phyloP scores from a whole-genome alignment of 1,140 invertebrate genomes.

The Probaryconus sp. region DNA sequence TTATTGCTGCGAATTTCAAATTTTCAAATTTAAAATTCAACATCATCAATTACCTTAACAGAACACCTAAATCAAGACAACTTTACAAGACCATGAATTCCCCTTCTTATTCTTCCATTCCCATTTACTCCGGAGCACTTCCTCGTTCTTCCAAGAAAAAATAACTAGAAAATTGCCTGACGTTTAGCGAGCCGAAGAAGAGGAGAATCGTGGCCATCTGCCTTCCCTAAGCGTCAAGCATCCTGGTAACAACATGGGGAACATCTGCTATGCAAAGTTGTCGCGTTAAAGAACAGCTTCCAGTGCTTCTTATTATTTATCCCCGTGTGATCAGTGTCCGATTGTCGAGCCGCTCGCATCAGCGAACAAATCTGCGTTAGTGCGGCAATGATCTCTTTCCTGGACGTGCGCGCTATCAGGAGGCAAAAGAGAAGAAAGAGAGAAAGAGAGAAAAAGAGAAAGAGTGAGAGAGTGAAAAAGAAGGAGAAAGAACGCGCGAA shows the following conservation, averaged over 20 bases:
- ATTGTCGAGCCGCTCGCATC: conserved; percentile 34
- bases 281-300: conserved; percentile 22
- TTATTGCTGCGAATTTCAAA: too few relatives aligned
- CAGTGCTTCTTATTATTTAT: conserved; percentile 34
- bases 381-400: conserved; percentile 28
- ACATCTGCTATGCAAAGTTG: conserved; percentile 41
- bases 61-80: too few relatives aligned
- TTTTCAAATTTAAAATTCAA: too few relatives aligned
- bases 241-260: conserved; percentile 18
- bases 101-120: too few relatives aligned
- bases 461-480: conserved; percentile 5
- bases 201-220: conserved; percentile 16
- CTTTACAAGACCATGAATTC: too few relatives aligned
- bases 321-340: conserved; percentile 41
- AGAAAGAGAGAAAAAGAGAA: conserved; percentile 5
- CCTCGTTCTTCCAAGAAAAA: too few relatives aligned
- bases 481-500: conserved; percentile 30
- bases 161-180: too few relatives aligned
- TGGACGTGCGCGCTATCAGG: conserved; percentile 33
- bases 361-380: conserved; percentile 40
- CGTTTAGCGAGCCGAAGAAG: too few relatives aligned
- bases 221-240: conserved; percentile 20
- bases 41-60: too few relatives aligned
- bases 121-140: too few relatives aligned
- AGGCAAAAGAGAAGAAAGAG: not conserved